Percentiles rank a stretch among this genome's conserved stretches.
These are phyloP conservation scores for Metalampra italica DNA, from an alignment of 2,888 invertebrate genomes.

Conservation along the genomic window DNA sequence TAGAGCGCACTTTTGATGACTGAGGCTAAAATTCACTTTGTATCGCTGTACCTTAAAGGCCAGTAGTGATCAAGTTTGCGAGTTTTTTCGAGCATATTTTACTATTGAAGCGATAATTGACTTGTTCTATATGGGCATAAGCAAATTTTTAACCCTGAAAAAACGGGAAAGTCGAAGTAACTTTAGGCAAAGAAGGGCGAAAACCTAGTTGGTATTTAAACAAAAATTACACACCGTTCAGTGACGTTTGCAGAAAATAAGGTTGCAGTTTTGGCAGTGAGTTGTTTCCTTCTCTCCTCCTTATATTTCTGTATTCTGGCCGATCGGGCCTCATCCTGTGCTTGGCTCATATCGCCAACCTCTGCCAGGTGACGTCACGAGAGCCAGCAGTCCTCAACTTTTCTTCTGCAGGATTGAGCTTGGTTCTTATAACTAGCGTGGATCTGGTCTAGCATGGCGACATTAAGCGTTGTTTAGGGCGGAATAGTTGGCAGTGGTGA, in stretches of 20 bases:
- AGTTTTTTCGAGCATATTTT: too few relatives aligned
- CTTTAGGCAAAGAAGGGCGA: too few relatives aligned
- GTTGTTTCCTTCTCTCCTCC: conserved; percentile 83
- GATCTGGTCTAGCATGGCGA: conserved; percentile 67
- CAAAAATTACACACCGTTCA: conserved; percentile 46
- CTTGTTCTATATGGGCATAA: too few relatives aligned
- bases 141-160: too few relatives aligned
- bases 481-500: conserved; percentile 72
- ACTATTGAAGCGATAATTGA: too few relatives aligned
- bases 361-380: conserved; percentile 51
- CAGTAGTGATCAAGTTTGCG: too few relatives aligned
- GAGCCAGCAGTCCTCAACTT: conserved; percentile 41
- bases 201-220: too few relatives aligned
- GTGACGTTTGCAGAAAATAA: conserved; percentile 83
- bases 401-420: conserved; percentile 36
- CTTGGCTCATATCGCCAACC: conserved; percentile 55
- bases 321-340: conserved; percentile 73
- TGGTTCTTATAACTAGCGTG: conserved; percentile 41
- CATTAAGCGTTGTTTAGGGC: conserved; percentile 64
- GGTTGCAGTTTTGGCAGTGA: conserved; percentile 78
- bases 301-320: conserved; percentile 85
- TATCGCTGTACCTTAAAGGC: too few relatives aligned
- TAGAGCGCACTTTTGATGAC: too few relatives aligned
- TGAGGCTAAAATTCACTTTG: too few relatives aligned
- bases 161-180: too few relatives aligned